Base-by-base conservation (phyloP, 2,113 vertebrate species). In the Pao palembangensis region DNA sequence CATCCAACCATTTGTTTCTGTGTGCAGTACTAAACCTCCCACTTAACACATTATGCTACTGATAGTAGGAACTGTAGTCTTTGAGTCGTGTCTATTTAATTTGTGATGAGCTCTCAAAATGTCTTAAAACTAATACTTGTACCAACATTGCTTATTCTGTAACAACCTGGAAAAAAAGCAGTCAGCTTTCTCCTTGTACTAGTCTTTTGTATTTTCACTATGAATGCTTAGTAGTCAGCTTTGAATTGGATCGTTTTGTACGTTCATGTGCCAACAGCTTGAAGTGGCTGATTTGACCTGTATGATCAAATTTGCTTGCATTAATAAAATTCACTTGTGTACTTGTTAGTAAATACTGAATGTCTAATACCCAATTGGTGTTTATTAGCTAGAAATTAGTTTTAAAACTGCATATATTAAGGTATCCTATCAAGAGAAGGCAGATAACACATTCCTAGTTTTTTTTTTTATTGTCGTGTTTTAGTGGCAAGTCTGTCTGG, bases 251-350 rank as follows among this genome's bases (percentile, higher is more conserved):
- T 95, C 91, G 94, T 98, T 98, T 96, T 98, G 94, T 98, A 98
- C 91, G 95, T 98, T 94, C 92, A 94, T 95, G 95, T 99, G 95
- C 96, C 94, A 96, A 95, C 93, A 94, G 96, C 95, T 96, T 94
- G 93, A 95, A 94, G 93, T 97, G 94, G 94, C 94, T 93, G 96
- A 96, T 90, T 96, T 96, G 93, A 96, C 94, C 92, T 95, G 96
- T 98, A 94, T 38, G 89, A 95, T 94, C 90, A 93, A 96, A 95
- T 91, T 83, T 98, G 97, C 97, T 98, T 98, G 96, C 94, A 91
- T 94, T 90, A 94, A 95, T 95, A 97, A 98, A 92, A 81, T 84
- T 95, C 92, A 94, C 94, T 94, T 93, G 95, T 99, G 96, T 95
- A 95, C 93, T 97, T 98, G 90, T 91, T 91, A 88, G 86, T 85